phyloP scores from a whole-genome alignment of 1,140 invertebrate species.

The Aphidius gifuensis region DNA sequence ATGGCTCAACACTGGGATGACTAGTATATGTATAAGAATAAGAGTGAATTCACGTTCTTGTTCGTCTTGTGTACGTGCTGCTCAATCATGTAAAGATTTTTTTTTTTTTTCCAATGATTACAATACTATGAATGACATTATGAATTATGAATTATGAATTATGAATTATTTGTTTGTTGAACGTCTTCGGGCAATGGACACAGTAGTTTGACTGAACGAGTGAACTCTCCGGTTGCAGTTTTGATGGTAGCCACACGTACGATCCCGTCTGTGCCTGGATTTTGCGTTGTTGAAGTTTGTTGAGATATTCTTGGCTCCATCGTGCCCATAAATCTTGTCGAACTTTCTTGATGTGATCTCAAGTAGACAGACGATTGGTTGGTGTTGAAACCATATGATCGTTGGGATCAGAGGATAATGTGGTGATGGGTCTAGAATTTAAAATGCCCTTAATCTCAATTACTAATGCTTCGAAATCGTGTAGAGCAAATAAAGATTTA shows the following conservation, averaged over 20 bases:
- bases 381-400: not conserved
- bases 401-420: constrained; percentile 12
- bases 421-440: constrained; percentile 11
- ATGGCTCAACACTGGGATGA: too few relatives aligned
- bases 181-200: too few relatives aligned
- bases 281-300: not conserved
- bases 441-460: constrained; percentile 6
- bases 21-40: too few relatives aligned
- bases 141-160: too few relatives aligned
- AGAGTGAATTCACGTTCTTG: too few relatives aligned
- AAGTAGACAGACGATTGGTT: not conserved
- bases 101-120: too few relatives aligned
- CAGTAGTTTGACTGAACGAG: too few relatives aligned
- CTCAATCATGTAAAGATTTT: too few relatives aligned
- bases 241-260: not conserved
- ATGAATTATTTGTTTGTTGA: too few relatives aligned
- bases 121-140: too few relatives aligned
- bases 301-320: not conserved
- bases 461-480: constrained; percentile 9
- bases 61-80: too few relatives aligned
- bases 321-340: not conserved
- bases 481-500: constrained; percentile 1
- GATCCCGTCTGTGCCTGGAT: constrained; percentile 2
- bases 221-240: not conserved
- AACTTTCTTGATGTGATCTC: not conserved